A percentile compares a stretch with the other conserved stretches of the same genome.
These are phyloP conservation scores for Laothoe populi DNA, from an alignment of 2,888 invertebrate species.

Conservation along the genomic window DNA sequence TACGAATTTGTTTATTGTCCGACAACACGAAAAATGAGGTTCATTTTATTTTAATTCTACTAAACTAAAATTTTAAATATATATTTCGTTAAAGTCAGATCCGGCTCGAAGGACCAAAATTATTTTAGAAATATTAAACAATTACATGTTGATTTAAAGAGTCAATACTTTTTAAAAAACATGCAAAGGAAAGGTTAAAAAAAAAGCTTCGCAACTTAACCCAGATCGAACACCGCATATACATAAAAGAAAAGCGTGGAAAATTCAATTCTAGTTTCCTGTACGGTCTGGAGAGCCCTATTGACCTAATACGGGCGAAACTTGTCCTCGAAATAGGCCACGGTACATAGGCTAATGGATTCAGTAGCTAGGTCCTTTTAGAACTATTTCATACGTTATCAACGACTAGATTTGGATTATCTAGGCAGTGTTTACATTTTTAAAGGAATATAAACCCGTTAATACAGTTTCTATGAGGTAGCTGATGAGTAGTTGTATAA, in stretches of 20 bases:
- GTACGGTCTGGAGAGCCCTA: slow-evolving; percentile 8
- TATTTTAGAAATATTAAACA: neutral
- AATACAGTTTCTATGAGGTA: too few relatives aligned
- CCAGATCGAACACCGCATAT: neutral
- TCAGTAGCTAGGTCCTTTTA: neutral
- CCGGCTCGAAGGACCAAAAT: neutral
- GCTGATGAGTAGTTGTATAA: too few relatives aligned
- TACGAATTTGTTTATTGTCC: too few relatives aligned
- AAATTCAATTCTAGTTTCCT: slow-evolving; percentile 14
- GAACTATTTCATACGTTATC: neutral
- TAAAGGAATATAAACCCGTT: too few relatives aligned
- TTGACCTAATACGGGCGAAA: slow-evolving; percentile 20
- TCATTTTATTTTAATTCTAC: too few relatives aligned
- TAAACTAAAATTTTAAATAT: neutral
- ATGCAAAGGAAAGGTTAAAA: too few relatives aligned
- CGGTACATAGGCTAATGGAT: slow-evolving; percentile 10
- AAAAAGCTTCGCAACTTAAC: slow-evolving; percentile 20
- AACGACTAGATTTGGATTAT: neutral
- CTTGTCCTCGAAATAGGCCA: slow-evolving; percentile 15
- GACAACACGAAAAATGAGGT: too few relatives aligned
- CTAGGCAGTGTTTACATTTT: neutral
- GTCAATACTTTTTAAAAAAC: neutral
- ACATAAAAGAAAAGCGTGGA: neutral
- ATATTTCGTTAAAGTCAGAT: neutral
- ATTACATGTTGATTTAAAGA: too few relatives aligned